Base-by-base conservation (phyloP, 30 jellyfish, hydroid and myxozoan species). In the Hydra vulgaris region DNA sequence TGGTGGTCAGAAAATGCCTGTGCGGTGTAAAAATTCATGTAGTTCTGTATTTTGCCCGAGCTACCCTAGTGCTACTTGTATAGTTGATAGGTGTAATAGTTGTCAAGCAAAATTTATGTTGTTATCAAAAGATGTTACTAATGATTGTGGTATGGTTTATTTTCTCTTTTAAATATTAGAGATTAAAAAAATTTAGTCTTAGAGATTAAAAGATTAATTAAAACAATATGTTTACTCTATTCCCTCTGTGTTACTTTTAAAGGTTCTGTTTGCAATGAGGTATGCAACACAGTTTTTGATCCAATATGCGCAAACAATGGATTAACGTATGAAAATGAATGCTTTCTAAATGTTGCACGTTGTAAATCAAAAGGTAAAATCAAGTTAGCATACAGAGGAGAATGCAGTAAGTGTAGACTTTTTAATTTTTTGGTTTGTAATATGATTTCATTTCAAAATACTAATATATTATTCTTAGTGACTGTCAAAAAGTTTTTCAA, bases 291-390 rank as follows among this genome's bases (percentile, higher is more conserved):
- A 21, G 79, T 78, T 23, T 84, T 22, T 78, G 20, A 24, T 66
- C 96, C 96, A 26, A 27, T 80, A 76, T 88, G 96, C 73, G 96
- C 95, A 66, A 40, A 53, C 26, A 88, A 88, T 69, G 95, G 95
- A 17, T 69, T 55, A 20, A 88, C 96, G 17, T 84, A 88, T 54
- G 95, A 88, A 1, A 88, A 88, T 53, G 83, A 23, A 17, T 88
- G 96, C 77, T 40, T 83, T 24, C 72, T 88, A 71, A 77, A 54
- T 55, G 86, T 82, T 75, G 94, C 87, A 0, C 80, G 79, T 40
- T 88, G 96, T 72, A 54, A 5, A 52, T 79, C 88, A 53, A 83
- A 88, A 71, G 96, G 96, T 15, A 70, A 52, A 8, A 70, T 88
- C 21, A 25, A 66, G 21, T 27, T 88, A 4, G 74, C 23, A 21